These are phyloP conservation scores for Drosophila histrio DNA, from an alignment of 2,888 invertebrate genomes.

Conservation along the genomic window DNA sequence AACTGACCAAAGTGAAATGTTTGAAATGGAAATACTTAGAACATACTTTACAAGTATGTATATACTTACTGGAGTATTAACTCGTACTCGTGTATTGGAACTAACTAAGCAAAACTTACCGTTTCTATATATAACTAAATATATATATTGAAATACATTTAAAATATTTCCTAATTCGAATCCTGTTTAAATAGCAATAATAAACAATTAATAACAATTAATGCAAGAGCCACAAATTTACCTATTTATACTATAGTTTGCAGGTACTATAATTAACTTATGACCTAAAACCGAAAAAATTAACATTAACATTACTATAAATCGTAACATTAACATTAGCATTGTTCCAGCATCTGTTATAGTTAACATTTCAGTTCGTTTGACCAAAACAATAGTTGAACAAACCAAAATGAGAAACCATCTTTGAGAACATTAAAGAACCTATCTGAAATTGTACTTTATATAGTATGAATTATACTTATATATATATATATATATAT, in stretches of 20 bases:
- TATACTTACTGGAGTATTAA: conserved; percentile 19
- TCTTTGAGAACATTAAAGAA: conserved; percentile 21
- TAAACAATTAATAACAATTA: conserved; percentile 31
- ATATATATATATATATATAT: conserved; percentile 5
- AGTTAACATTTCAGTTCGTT: conserved; percentile 51
- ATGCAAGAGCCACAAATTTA: conserved; percentile 58
- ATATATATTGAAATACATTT: not conserved
- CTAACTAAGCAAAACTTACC: not conserved
- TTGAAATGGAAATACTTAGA: not conserved
- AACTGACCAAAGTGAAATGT: conserved; percentile 39
- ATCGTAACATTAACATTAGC: conserved; percentile 25
- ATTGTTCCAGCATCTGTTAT: conserved; percentile 37
- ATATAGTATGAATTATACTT: conserved; percentile 34
- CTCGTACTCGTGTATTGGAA: not conserved
- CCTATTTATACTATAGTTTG: conserved; percentile 57
- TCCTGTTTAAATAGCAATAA: conserved; percentile 48
- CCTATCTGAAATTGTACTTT: conserved; percentile 57
- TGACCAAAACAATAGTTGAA: conserved; percentile 33
- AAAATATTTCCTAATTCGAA: conserved; percentile 39
- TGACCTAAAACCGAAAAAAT: conserved; percentile 26
- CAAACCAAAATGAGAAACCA: conserved; percentile 3
- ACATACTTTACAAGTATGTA: conserved; percentile 4
- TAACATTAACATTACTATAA: conserved; percentile 15
- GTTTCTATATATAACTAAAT: conserved; percentile 1
- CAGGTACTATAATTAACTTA: conserved; percentile 49